A percentile compares a stretch with the other conserved stretches of the same genome.
Conservation (phyloP, 2,888 invertebrate species). For the Copidosoma aretas region DNA sequence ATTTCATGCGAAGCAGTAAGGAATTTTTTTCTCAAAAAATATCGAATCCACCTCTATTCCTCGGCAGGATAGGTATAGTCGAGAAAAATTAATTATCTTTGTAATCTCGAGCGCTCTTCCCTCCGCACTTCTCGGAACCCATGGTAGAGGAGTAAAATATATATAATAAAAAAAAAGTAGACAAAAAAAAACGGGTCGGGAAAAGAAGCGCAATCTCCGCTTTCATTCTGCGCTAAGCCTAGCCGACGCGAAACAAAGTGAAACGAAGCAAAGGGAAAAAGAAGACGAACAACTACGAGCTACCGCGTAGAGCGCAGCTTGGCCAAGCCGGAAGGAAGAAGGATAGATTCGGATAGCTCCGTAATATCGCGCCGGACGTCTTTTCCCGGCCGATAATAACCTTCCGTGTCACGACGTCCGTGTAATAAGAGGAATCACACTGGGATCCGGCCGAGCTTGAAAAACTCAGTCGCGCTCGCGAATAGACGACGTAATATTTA, state of each 20-base stretch:
- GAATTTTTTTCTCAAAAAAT: too few relatives aligned
- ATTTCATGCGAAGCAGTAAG: too few relatives aligned
- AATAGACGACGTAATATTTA: constrained; percentile 33
- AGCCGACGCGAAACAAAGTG: constrained; percentile 12
- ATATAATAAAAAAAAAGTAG: neutral
- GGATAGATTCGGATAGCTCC: constrained; percentile 15
- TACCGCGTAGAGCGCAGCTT: too few relatives aligned
- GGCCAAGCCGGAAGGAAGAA: neutral
- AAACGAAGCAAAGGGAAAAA: constrained; percentile 3
- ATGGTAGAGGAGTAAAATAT: neutral
- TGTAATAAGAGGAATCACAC: constrained; percentile 34
- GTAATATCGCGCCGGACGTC: constrained; percentile 28
- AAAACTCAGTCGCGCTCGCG: constrained; percentile 19
- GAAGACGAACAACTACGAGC: neutral
- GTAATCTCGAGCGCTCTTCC: neutral
- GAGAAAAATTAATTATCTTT: neutral
- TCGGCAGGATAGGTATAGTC: neutral
- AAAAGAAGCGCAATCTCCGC: constrained; percentile 4
- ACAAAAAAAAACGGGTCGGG: neutral
- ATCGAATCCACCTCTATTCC: too few relatives aligned
- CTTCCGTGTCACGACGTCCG: constrained; percentile 6
- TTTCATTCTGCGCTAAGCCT: constrained; percentile 2
- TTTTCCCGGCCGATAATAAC: constrained; percentile 32
- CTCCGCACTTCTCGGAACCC: neutral
- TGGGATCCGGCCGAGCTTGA: neutral